phyloP scores from a whole-genome alignment of 2,113 vertebrate genomes.

The Nesoenas mayeri region DNA sequence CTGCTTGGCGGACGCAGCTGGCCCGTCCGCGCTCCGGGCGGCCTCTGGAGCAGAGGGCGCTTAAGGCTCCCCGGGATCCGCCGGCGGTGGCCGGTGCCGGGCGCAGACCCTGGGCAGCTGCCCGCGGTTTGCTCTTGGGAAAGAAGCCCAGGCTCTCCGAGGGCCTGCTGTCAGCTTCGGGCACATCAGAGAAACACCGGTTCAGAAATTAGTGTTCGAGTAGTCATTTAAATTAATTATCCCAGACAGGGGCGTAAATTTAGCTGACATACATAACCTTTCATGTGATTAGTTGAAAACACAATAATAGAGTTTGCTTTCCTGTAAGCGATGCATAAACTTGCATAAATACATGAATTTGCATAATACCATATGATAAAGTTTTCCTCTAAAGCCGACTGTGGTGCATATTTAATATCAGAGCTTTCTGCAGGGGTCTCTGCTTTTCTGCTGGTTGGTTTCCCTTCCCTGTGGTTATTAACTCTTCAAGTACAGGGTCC shows the following conservation, averaged over 20 bases:
- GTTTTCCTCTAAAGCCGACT: not conserved
- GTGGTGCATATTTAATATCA: not conserved
- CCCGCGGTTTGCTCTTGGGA: too few species aligned
- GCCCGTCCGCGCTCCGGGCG: not conserved
- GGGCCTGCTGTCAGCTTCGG: rapidly evolving
- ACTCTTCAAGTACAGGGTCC: rapidly evolving
- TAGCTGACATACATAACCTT: not conserved
- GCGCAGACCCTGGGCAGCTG: too few species aligned
- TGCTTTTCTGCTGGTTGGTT: not conserved
- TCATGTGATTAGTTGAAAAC: not conserved
- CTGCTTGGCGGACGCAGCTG: not conserved
- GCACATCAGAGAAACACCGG: not conserved
- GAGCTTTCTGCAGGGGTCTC: not conserved
- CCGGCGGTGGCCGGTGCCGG: too few species aligned
- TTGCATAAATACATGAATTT: not conserved
- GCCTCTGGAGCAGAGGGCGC: not conserved
- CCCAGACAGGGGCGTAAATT: not conserved
- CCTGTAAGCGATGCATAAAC: not conserved
- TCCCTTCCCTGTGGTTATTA: not conserved
- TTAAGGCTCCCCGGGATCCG: rapidly evolving
- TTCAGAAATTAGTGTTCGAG: not conserved
- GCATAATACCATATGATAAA: not conserved
- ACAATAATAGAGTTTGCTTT: not conserved
- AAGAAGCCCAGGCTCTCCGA: rapidly evolving
- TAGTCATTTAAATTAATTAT: not conserved